Evolutionary conservation across 2,113 vertebrate species (phyloP), one percentile per base, ranked within the genome.

Genomic region (Smithornis capensis): DNA sequence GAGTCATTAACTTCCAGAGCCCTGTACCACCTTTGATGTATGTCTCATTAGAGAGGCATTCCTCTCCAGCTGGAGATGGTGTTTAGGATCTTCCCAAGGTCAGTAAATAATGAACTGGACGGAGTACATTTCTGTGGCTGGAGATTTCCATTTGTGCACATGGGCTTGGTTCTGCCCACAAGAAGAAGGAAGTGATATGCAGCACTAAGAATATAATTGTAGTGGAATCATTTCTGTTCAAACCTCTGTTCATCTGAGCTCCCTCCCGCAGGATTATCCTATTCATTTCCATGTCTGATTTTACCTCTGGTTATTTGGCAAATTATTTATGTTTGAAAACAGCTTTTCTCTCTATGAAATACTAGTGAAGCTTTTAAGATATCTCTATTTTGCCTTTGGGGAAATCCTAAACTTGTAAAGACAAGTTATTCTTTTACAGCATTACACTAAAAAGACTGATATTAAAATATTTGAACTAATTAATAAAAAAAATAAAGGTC

Each of bases 41-140:
- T 69, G 50, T 89, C 84, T 95, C 93, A 76, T 95, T 93, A 96
- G 68, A 88, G 56, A 90, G 80, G 80, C 73, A 92, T 78, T 88
- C 83, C 76, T 94, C 86, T 80, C 55, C 79, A 86, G 68, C 80
- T 86, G 76, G 47, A 70, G 38, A 57, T 45, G 33, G 33, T 40
- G 45, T 13, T 73, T n/a, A 50, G 53, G 62, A 77, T 77, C 94
- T 90, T 87, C 75, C 82, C 67, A 47, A 74, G 68, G 68, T 92
- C 68, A 83, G 60, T 59, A 83, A 70, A 69, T 94, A 91, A 95
- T 55, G 55, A 90, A 86, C 35, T 53, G 76, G 37, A 91, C 50
- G 25, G 45, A 93, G 33, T 22, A 62, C 19, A 18, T 47, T 67
- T 88, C 23, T 68, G 17, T 45, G 45, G 45, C 53, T 77, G 67